phyloP scores from a whole-genome alignment of 1,140 invertebrate species.

The Drosophila baimaii region DNA sequence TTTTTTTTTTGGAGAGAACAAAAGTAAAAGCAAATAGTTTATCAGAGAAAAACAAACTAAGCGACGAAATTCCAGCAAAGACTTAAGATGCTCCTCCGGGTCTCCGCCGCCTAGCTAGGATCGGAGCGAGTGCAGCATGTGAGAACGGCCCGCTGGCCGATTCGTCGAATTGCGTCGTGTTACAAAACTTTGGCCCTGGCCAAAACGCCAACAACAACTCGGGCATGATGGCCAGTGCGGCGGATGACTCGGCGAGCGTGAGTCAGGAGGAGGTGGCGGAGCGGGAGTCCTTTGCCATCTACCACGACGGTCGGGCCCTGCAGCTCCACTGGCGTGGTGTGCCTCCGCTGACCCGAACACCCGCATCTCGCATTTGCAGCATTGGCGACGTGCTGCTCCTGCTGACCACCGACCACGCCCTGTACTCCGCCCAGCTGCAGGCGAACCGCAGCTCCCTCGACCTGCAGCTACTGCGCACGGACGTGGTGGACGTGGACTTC shows the following conservation, averaged over 20 bases:
- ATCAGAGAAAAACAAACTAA: too few relatives aligned
- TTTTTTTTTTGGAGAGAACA: too few relatives aligned
- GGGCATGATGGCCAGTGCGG: conserved; percentile 35
- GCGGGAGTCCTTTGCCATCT: conserved; percentile 59
- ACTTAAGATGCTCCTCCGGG: conserved; percentile 4
- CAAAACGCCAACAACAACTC: conserved; percentile 42
- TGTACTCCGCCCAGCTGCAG: conserved; percentile 51
- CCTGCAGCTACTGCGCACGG: conserved; percentile 48
- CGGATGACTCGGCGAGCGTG: conserved; percentile 18
- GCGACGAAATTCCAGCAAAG: too few relatives aligned
- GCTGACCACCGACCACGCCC: conserved; percentile 66
- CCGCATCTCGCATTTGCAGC: conserved; percentile 59
- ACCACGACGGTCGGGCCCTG: conserved; percentile 44
- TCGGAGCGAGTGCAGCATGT: conserved; percentile 15
- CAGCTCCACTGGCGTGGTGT: conserved; percentile 66
- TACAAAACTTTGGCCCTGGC: conserved; percentile 47
- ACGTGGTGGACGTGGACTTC: conserved; percentile 70
- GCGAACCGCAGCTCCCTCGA: conserved; percentile 26
- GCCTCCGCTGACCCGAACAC: conserved; percentile 57
- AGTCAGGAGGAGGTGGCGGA: conserved; percentile 19
- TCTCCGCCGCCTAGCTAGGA: not conserved
- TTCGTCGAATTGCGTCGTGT: conserved; percentile 51
- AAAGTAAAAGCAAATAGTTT: too few relatives aligned
- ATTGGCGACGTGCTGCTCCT: conserved; percentile 39
- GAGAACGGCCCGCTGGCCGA: conserved; percentile 5